Conservation (phyloP, 53 echinoderm and acorn worm genomes). For the Astropecten irregularis region DNA sequence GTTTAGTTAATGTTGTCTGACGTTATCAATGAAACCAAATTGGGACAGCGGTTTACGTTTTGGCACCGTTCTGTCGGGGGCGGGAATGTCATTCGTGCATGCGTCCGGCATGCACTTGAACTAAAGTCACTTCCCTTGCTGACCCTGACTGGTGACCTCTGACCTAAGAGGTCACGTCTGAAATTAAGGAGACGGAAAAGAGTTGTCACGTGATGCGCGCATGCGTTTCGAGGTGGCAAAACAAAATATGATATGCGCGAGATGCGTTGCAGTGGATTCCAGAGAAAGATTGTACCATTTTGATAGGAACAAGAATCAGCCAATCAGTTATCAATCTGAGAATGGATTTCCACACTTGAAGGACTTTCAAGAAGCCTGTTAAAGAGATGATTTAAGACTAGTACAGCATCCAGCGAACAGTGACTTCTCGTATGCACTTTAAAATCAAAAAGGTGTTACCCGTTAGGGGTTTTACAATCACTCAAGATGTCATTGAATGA, state of each 20-base stretch:
- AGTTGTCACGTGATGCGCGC: background rate
- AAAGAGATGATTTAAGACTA: slow-evolving; percentile 29
- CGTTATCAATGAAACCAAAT: slow-evolving; percentile 19
- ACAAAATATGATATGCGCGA: too few relatives aligned
- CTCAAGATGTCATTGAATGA: background rate
- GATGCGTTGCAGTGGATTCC: background rate
- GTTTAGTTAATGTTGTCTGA: slow-evolving; percentile 5
- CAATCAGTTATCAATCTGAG: background rate
- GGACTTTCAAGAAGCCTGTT: background rate
- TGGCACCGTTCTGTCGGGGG: slow-evolving; percentile 28
- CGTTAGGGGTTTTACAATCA: background rate
- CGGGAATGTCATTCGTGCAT: slow-evolving; percentile 31
- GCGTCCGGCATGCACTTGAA: slow-evolving; percentile 14
- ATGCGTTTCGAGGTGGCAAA: too few relatives aligned
- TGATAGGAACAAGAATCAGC: slow-evolving; percentile 18
- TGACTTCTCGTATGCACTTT: slow-evolving; percentile 31
- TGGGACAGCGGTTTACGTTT: slow-evolving; percentile 25
- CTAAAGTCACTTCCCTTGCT: slow-evolving; percentile 24
- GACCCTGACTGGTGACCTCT: slow-evolving; percentile 24
- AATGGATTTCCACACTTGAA: background rate
- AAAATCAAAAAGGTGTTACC: background rate
- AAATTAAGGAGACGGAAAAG: background rate
- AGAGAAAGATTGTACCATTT: slow-evolving; percentile 25
- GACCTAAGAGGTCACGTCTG: slow-evolving; percentile 11
- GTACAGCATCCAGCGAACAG: slow-evolving; percentile 1